Conservation (phyloP, 2,113 vertebrate species). For the Agelaius tricolor region DNA sequence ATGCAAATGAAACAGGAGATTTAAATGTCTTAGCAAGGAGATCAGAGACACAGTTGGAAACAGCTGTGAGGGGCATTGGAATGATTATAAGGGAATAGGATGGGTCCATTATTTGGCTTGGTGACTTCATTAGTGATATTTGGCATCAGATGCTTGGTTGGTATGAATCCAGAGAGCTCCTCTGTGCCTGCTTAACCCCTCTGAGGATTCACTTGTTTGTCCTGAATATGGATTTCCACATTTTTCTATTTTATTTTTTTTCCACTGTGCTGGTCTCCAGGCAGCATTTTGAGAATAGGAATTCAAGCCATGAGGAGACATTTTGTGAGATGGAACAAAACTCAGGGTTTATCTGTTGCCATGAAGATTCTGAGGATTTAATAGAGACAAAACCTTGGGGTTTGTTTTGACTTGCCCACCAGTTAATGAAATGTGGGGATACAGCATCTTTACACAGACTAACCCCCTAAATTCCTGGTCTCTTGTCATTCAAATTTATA, state of each 20-base stretch:
- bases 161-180: slow-evolving; percentile 19
- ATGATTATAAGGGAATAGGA: slow-evolving; percentile 45
- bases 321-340: neutral
- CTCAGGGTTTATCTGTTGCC: neutral
- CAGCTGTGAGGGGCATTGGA: slow-evolving; percentile 53
- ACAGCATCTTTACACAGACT: neutral
- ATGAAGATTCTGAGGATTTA: neutral
- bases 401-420: neutral
- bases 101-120: slow-evolving; percentile 49
- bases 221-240: slow-evolving; percentile 38
- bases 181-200: neutral
- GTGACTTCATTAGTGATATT: slow-evolving; percentile 55
- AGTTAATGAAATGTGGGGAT: neutral
- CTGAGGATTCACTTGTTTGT: slow-evolving; percentile 40
- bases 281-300: neutral
- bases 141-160: slow-evolving; percentile 18
- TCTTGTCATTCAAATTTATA: neutral
- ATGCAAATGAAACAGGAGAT: slow-evolving; percentile 74
- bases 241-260: slow-evolving; percentile 23
- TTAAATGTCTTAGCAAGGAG: slow-evolving; percentile 68
- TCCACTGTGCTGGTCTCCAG: neutral
- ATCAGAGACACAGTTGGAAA: slow-evolving; percentile 65
- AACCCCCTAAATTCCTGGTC: neutral
- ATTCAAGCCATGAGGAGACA: neutral
- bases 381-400: neutral